Conservation (phyloP, 2,888 invertebrate genomes). For the Dasypogon diadema region DNA sequence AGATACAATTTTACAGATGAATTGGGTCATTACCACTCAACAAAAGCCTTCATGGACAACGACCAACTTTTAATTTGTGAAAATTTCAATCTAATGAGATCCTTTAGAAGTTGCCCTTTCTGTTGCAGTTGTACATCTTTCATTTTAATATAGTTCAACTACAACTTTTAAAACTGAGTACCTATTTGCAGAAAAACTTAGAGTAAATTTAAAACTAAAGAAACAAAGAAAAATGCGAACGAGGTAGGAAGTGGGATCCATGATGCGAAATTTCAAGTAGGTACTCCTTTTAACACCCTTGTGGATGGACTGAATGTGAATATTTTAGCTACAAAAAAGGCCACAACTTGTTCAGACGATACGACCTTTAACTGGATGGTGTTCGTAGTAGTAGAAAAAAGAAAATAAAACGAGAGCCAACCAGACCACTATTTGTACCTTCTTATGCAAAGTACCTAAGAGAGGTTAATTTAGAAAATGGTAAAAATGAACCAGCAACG, state of each 20-base stretch:
- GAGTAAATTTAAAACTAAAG: not conserved
- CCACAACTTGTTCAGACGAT: not conserved
- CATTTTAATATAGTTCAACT: not conserved
- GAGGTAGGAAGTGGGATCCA: not conserved
- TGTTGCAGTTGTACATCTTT: not conserved
- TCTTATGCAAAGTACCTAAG: conserved; percentile 31
- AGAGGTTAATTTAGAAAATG: conserved; percentile 38
- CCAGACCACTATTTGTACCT: conserved; percentile 33
- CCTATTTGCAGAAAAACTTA: not conserved
- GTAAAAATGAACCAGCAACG: conserved; percentile 33
- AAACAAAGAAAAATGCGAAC: not conserved
- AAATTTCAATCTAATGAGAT: not conserved
- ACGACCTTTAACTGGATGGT: not conserved
- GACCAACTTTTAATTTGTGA: not conserved
- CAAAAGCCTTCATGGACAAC: not conserved
- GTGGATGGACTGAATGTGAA: not conserved
- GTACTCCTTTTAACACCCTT: not conserved
- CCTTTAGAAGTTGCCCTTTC: not conserved
- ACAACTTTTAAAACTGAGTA: not conserved
- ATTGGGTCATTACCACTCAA: not conserved
- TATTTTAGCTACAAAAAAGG: not conserved
- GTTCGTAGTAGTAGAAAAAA: not conserved
- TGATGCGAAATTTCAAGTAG: not conserved
- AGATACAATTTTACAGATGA: not conserved
- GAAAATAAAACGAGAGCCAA: not conserved